Conservation (phyloP, 2,888 invertebrate species). For the Microplitis manilae region DNA sequence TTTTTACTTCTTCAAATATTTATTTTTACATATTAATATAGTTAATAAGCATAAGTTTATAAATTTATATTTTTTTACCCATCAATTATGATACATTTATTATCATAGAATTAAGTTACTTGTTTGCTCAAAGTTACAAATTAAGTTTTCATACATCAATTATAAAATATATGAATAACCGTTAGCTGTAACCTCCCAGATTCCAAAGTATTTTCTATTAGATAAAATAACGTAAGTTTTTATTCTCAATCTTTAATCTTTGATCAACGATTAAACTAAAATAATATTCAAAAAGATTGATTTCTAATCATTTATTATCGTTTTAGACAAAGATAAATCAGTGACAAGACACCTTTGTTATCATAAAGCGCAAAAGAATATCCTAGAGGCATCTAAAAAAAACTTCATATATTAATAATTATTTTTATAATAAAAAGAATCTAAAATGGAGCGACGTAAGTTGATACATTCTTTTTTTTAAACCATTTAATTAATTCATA, state of each 20-base stretch:
- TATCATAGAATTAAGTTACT: too few relatives aligned
- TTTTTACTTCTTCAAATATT: too few relatives aligned
- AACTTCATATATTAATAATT: not conserved
- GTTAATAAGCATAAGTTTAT: too few relatives aligned
- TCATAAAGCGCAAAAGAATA: not conserved
- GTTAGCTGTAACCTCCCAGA: not conserved
- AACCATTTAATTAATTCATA: not conserved
- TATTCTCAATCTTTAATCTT: not conserved
- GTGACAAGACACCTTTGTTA: not conserved
- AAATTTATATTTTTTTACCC: too few relatives aligned
- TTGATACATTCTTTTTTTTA: not conserved
- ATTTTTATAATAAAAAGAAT: not conserved
- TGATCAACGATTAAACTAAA: not conserved
- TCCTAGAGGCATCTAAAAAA: not conserved
- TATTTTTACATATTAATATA: too few relatives aligned
- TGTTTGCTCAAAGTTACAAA: too few relatives aligned
- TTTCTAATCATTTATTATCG: not conserved
- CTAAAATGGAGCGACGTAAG: not conserved
- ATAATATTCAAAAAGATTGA: not conserved
- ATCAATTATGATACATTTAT: too few relatives aligned
- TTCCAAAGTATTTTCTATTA: not conserved
- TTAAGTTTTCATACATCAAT: too few relatives aligned
- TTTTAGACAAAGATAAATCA: not conserved
- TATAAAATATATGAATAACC: not conserved
- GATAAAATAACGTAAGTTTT: not conserved